A percentile compares a stretch with the other conserved stretches of the same genome.
phyloP scores from a whole-genome alignment of 2,113 vertebrate species.

The Anoura caudifer region DNA sequence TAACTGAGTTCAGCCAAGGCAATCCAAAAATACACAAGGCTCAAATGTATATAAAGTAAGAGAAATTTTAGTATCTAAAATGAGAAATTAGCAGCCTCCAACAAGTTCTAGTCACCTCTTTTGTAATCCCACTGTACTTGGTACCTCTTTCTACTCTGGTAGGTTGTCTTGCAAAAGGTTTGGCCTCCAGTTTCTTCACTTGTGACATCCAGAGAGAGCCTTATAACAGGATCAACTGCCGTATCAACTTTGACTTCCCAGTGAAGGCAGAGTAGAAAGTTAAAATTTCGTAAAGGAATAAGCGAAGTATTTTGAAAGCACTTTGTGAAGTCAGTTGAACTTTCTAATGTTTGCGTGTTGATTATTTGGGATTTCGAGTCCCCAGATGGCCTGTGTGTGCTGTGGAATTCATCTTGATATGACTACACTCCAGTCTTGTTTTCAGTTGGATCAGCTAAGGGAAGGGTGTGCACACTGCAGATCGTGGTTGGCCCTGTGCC shows the following conservation, averaged over 20 bases:
- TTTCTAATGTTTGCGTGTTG: neutral
- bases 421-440: neutral
- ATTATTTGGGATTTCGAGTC: neutral
- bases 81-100: neutral
- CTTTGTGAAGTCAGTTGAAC: neutral
- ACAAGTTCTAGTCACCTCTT: neutral
- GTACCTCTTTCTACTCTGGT: neutral
- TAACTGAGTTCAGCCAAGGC: neutral
- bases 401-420: neutral
- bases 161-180: neutral
- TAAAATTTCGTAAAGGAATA: neutral
- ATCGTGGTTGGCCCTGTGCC: neutral
- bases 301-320: neutral
- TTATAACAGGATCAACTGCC: neutral
- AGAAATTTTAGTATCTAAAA: neutral
- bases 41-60: neutral
- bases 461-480: neutral
- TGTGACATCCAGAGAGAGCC: neutral
- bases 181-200: neutral
- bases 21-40: neutral
- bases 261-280: neutral
- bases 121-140: neutral
- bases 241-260: neutral
- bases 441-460: neutral
- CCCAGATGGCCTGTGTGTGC: neutral